A percentile compares a stretch with the other conserved stretches of the same genome.
phyloP scores from a whole-genome alignment of 2,113 vertebrate genomes.

The Panthera leo region DNA sequence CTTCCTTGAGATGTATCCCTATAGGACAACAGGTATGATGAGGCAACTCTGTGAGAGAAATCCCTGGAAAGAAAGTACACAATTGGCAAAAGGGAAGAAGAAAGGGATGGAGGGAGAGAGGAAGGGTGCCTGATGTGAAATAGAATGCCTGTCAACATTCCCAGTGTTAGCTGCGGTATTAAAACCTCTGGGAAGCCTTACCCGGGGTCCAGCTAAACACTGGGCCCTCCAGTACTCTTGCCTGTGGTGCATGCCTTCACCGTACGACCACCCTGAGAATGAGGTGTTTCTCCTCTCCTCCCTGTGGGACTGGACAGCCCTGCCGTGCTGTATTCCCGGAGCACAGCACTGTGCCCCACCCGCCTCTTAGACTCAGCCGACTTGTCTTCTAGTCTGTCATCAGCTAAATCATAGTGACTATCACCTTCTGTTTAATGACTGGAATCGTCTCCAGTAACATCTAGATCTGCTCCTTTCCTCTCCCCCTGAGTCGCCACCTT shows the following conservation, averaged over 20 bases:
- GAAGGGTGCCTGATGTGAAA: neutral
- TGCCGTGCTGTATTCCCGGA: neutral
- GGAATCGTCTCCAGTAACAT: neutral
- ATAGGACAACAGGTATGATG: neutral
- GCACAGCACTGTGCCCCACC: neutral
- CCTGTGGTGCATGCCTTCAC: neutral
- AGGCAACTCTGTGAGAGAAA: neutral
- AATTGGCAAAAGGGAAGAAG: neutral
- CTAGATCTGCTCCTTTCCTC: neutral
- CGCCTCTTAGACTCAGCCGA: neutral
- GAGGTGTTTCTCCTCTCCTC: neutral
- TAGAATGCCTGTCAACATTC: neutral
- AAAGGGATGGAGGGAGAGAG: neutral
- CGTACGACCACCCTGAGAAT: accelerated
- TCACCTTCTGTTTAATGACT: neutral
- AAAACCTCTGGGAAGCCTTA: neutral
- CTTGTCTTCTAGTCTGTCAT: neutral
- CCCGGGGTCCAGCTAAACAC: neutral
- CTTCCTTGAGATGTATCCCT: neutral
- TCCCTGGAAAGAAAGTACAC: neutral
- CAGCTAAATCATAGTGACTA: neutral
- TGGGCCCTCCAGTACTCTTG: accelerated
- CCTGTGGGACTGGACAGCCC: accelerated
- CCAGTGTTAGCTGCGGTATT: neutral
- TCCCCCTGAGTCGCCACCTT: too few species aligned